phyloP scores from a whole-genome alignment of 1,140 invertebrate genomes.

The Drosophila nasuta region DNA sequence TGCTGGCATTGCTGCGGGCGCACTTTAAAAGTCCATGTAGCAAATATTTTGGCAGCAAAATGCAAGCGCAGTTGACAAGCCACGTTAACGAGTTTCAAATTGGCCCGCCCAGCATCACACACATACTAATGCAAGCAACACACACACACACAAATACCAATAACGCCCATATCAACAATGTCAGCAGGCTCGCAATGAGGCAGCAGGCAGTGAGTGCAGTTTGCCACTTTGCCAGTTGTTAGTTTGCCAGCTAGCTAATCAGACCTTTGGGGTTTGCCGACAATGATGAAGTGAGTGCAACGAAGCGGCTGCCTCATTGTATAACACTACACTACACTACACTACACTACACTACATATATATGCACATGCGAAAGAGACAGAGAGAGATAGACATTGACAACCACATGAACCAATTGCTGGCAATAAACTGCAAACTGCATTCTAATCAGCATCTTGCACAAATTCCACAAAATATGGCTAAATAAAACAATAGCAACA shows the following conservation, averaged over 20 bases:
- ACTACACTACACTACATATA: not conserved
- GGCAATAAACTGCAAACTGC: not conserved
- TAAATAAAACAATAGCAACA: no score
- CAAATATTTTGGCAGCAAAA: constrained; percentile 77
- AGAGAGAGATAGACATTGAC: no score
- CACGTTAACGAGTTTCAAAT: constrained; percentile 72
- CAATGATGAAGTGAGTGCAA: constrained; percentile 33
- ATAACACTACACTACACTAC: not conserved
- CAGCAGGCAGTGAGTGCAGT: constrained; percentile 23
- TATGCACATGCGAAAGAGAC: not conserved
- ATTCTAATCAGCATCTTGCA: constrained; percentile 1
- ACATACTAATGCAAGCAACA: not conserved
- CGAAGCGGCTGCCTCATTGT: constrained; percentile 21
- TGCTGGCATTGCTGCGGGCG: constrained; percentile 54
- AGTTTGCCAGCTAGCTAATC: constrained; percentile 44
- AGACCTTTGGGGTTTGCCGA: constrained; percentile 37
- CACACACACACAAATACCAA: constrained; percentile 5
- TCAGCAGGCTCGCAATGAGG: not conserved
- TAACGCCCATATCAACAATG: constrained; percentile 4
- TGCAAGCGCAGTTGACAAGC: constrained; percentile 71
- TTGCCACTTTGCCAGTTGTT: constrained; percentile 24
- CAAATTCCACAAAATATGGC: no score
- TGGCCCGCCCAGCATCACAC: constrained; percentile 42
- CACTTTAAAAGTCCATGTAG: constrained; percentile 50
- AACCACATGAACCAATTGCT: not conserved